Conservation (phyloP, 2,888 invertebrate species). For the Stomorhina lunata region DNA sequence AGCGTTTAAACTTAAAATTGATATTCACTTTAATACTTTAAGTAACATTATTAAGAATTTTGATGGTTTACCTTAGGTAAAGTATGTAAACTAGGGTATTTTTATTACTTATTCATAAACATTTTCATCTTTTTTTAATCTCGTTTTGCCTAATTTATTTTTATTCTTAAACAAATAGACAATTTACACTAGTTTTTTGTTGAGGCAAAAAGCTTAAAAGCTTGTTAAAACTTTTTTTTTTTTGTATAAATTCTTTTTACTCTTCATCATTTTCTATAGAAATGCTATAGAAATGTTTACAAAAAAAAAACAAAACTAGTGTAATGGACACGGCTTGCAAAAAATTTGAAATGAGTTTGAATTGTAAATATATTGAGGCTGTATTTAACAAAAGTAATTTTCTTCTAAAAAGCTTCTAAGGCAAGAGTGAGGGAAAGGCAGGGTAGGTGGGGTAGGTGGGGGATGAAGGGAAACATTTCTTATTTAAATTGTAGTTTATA, state of each 20-base stretch:
- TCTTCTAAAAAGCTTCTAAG: too few species aligned
- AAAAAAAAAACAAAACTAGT: slow-evolving; percentile 4
- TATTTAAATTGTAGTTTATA: slow-evolving; percentile 52
- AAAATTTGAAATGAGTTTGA: neutral
- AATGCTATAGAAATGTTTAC: neutral
- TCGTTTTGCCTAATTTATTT: neutral
- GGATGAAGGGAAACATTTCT: neutral
- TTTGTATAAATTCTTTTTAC: neutral
- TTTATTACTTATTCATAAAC: neutral
- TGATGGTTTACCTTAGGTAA: too few species aligned
- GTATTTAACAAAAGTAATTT: slow-evolving; percentile 46
- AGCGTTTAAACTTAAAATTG: too few species aligned
- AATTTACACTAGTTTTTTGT: neutral
- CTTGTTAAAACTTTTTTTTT: slow-evolving; percentile 7
- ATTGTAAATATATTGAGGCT: slow-evolving; percentile 37
- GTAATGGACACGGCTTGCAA: neutral
- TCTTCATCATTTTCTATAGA: neutral
- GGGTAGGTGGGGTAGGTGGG: neutral
- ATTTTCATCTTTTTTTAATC: neutral
- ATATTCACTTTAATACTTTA: too few species aligned
- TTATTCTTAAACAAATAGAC: neutral
- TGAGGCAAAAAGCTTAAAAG: slow-evolving; percentile 24
- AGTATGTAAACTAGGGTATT: neutral
- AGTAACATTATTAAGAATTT: too few species aligned
- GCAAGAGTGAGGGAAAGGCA: neutral